Conservation (phyloP, 2,888 invertebrate species). For the Formica aserva region DNA sequence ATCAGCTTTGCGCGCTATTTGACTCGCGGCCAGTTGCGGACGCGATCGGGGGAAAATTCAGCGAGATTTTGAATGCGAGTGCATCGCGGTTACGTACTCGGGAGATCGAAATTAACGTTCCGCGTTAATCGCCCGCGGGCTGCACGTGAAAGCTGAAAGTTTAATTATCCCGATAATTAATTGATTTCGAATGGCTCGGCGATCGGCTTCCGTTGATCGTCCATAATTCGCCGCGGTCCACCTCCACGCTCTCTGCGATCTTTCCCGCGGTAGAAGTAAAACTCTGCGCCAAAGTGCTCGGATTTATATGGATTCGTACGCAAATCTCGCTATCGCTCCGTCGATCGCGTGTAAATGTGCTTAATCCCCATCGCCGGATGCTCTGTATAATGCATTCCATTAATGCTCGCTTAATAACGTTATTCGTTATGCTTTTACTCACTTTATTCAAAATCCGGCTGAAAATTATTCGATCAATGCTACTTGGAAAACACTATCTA, state of each 20-base stretch:
- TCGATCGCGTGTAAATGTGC: constrained; percentile 46
- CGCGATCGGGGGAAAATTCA: constrained; percentile 38
- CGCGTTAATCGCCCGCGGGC: constrained; percentile 64
- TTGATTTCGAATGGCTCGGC: constrained; percentile 76
- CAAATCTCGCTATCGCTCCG: constrained; percentile 45
- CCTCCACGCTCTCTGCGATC: constrained; percentile 44
- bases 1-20: constrained; percentile 53
- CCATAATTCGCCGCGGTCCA: constrained; percentile 70
- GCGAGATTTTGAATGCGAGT: constrained; percentile 55
- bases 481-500: not conserved
- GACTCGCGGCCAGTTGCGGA: constrained; percentile 27
- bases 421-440: constrained; percentile 38
- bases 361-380: constrained; percentile 41
- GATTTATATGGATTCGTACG: constrained; percentile 36
- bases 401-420: constrained; percentile 43
- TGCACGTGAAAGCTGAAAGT: constrained; percentile 72
- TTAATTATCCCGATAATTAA: constrained; percentile 80
- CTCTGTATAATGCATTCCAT: constrained; percentile 41
- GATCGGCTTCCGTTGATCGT: constrained; percentile 70
- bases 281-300: constrained; percentile 34
- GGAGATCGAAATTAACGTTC: constrained; percentile 74
- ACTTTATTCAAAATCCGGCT: constrained; percentile 21
- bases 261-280: constrained; percentile 45
- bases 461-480: constrained; percentile 31
- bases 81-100: constrained; percentile 61